A percentile compares a stretch with the other conserved stretches of the same genome.
Evolutionary conservation across 2,888 invertebrate species (phyloP).

Genomic region (Phoenoteleia sp.): DNA sequence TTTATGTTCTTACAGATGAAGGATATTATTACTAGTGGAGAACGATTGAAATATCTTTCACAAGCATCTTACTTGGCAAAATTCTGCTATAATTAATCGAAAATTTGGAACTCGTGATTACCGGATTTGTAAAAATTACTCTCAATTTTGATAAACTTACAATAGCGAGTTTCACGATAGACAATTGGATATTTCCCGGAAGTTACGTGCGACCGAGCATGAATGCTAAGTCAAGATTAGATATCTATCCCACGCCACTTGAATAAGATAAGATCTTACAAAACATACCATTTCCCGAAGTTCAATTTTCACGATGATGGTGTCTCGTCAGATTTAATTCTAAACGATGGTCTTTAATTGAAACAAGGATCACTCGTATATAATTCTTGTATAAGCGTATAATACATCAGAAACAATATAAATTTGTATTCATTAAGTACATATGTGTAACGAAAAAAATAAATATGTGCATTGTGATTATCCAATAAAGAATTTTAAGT

Average conservation of each 20-base stretch:
- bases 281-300: slow-evolving; percentile 76
- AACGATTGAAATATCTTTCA: background rate
- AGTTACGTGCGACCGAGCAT: slow-evolving; percentile 81
- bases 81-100: slow-evolving; percentile 27
- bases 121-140: slow-evolving; percentile 64
- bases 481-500: no score
- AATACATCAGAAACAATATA: no score
- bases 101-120: slow-evolving; percentile 53
- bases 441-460: no score
- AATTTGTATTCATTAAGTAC: no score
- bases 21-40: no score
- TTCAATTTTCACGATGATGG: slow-evolving; percentile 70
- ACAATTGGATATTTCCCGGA: slow-evolving; percentile 76
- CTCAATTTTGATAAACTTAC: slow-evolving; percentile 63
- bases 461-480: no score
- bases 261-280: slow-evolving; percentile 80
- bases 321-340: slow-evolving; percentile 42
- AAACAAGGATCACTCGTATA: slow-evolving; percentile 3
- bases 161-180: slow-evolving; percentile 46
- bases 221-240: slow-evolving; percentile 78
- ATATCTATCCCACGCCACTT: slow-evolving; percentile 79
- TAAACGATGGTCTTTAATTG: background rate
- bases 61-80: background rate
- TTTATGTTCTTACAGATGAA: no score
- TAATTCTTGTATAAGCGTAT: background rate